Conservation (phyloP, 2,113 vertebrate genomes). For the Rhizomys pruinosus region DNA sequence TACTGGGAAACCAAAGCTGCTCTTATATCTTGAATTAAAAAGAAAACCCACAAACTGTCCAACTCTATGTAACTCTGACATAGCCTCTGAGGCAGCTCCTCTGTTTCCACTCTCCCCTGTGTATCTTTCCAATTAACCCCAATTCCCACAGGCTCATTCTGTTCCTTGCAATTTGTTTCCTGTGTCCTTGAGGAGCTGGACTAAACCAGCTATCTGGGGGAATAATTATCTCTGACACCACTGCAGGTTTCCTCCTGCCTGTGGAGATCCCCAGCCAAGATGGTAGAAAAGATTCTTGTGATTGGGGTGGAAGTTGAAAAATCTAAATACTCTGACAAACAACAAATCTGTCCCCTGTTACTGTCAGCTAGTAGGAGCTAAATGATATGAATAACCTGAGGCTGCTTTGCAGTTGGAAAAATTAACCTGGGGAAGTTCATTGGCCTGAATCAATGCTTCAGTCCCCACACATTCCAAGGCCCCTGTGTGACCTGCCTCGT, state of each 20-base stretch:
- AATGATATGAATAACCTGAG: not conserved
- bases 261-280: constrained; percentile 8
- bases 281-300: not conserved
- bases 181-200: not conserved
- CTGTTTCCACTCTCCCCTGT: not conserved
- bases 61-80: not conserved
- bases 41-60: not conserved
- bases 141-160: constrained; percentile 39
- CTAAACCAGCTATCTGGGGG: not conserved
- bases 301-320: constrained; percentile 49
- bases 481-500: not conserved
- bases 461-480: not conserved
- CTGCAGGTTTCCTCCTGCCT: not conserved
- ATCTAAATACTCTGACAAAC: constrained; percentile 61
- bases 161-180: constrained; percentile 49
- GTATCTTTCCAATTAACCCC: constrained; percentile 52
- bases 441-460: not conserved
- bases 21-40: constrained; percentile 7
- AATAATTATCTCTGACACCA: constrained; percentile 17
- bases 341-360: constrained; percentile 38
- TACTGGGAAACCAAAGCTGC: not conserved
- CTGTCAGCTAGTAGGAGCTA: not conserved
- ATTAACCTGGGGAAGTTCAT: not conserved
- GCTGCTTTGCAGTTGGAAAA: constrained; percentile 30
- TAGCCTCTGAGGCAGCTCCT: not conserved